Evolutionary conservation across 2,113 vertebrate species (phyloP), one percentile per base, ranked within the genome.

Genomic region (Silurus glanis): DNA sequence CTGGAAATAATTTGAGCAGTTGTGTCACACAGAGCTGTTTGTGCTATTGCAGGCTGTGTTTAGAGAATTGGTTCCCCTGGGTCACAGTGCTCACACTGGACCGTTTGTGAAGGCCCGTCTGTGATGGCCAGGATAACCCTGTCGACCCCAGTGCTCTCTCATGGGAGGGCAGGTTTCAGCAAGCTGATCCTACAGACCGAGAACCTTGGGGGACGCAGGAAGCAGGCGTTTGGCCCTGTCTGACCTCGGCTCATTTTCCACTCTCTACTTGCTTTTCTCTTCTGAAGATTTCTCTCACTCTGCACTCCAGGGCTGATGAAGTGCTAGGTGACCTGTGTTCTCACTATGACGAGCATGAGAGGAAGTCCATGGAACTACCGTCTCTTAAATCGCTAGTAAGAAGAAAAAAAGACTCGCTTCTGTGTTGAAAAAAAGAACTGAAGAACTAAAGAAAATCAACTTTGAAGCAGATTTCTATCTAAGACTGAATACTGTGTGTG

Each of bases 1-100:
- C 89, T 91, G 86, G 88, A 90, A 89, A 87, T 86, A 67, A 90
- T 91, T 87, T 90, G 74, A 89, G 72, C 28, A 69, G 56, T 85
- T 74, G 80, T 76, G 51, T 82, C 88, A 91, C 89, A 90, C 85
- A 88, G 83, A 67, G 72, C 67, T 83, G 66, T 82, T 86, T 87
- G 86, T 88, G 86, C 87, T 85, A 75, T 88, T 89, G 80, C 59
- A 49, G 87, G 83, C 58, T 49, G 25, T 21, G 85, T 85, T 84
- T 64, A 78, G 80, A 88, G 85, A 84, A 82, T 79, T 1, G 8
- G 74, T 74, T 78, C 85, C 85, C 78, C 79, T 66, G 81, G 59
- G 74, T 85, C 64, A 62, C 17, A 59, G 81, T 55, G 66, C 71
- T 90, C 86, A 90, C 72, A 55, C 85, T 84, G 87, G 69, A 55